phyloP scores from a whole-genome alignment of 1,140 invertebrate species.

The Doryteuthis pealeii region DNA sequence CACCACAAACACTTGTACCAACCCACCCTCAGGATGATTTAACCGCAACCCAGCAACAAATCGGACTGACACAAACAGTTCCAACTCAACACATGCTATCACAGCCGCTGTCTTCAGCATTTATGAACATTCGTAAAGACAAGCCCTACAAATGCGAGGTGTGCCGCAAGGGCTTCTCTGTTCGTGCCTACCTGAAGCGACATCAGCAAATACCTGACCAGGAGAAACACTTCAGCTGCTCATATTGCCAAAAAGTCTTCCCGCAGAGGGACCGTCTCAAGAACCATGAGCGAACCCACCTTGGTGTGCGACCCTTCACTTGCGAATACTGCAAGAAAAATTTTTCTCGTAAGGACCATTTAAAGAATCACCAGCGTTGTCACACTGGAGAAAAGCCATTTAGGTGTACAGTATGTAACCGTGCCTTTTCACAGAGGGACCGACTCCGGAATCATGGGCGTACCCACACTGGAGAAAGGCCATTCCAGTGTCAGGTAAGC shows the following conservation, averaged over 20 bases:
- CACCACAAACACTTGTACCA: too few species aligned
- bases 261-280: conserved; percentile 70
- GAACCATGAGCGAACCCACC: conserved; percentile 69
- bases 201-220: conserved; percentile 69
- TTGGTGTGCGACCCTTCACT: conserved; percentile 66
- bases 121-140: conserved; percentile 65
- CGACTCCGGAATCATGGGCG: conserved; percentile 18
- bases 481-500: conserved; percentile 63
- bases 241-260: conserved; percentile 77
- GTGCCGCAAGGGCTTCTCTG: conserved; percentile 36
- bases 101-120: not conserved
- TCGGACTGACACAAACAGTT: too few species aligned
- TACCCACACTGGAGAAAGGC: conserved; percentile 24
- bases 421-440: conserved; percentile 15
- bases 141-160: conserved; percentile 62
- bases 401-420: conserved; percentile 16
- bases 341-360: conserved; percentile 19
- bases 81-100: too few species aligned
- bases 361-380: conserved; percentile 14
- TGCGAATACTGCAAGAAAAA: conserved; percentile 54
- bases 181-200: conserved; percentile 26
- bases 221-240: conserved; percentile 84
- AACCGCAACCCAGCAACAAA: too few species aligned
- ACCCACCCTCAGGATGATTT: too few species aligned
- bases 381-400: conserved; percentile 20